phyloP scores from a whole-genome alignment of 2,797 vertebrate species.

The Melanogrammus aeglefinus region DNA sequence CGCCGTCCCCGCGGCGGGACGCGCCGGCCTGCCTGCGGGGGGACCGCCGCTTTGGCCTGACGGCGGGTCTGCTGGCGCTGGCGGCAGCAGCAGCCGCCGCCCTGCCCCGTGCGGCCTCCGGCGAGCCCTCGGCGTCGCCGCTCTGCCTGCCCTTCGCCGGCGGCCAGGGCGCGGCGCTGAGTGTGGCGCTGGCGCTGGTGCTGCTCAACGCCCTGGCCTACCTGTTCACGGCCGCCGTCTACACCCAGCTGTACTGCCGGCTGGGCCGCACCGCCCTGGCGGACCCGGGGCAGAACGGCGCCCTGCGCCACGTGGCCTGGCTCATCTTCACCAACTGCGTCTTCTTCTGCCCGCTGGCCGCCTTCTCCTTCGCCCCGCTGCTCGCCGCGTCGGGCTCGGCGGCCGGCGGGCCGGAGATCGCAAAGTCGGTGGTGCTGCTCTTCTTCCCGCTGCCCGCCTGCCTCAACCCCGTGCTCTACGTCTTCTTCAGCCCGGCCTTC shows the following conservation, averaged over 20 bases:
- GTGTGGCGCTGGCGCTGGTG: conserved; percentile 88
- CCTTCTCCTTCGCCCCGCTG: conserved; percentile 92
- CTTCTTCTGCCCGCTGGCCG: conserved; percentile 96
- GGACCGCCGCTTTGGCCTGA: conserved; percentile 71
- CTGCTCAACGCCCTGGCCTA: conserved; percentile 90
- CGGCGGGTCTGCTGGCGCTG: conserved; percentile 77
- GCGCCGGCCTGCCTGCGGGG: conserved; percentile 64
- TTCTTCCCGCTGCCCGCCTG: conserved; percentile 95
- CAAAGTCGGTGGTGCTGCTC: conserved; percentile 94
- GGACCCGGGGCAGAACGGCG: conserved; percentile 84
- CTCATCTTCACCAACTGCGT: conserved; percentile 99
- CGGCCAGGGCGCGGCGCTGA: conserved; percentile 81
- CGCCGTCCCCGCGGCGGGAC: conserved; percentile 53
- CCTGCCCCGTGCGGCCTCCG: conserved; percentile 79
- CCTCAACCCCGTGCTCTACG: conserved; percentile 91
- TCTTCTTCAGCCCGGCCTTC: conserved; percentile 96
- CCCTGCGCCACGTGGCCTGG: conserved; percentile 93
- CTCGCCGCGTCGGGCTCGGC: conserved; percentile 77
- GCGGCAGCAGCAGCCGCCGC: conserved; percentile 81
- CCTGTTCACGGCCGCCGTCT: conserved; percentile 89
- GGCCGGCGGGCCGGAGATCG: conserved; percentile 89
- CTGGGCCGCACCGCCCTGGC: conserved; percentile 89
- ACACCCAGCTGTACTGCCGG: conserved; percentile 93
- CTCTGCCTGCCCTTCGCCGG: conserved; percentile 94
- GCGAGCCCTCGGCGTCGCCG: conserved; percentile 82